phyloP scores from a whole-genome alignment of 1,140 invertebrate species.

The Leptopilina boulardi region DNA sequence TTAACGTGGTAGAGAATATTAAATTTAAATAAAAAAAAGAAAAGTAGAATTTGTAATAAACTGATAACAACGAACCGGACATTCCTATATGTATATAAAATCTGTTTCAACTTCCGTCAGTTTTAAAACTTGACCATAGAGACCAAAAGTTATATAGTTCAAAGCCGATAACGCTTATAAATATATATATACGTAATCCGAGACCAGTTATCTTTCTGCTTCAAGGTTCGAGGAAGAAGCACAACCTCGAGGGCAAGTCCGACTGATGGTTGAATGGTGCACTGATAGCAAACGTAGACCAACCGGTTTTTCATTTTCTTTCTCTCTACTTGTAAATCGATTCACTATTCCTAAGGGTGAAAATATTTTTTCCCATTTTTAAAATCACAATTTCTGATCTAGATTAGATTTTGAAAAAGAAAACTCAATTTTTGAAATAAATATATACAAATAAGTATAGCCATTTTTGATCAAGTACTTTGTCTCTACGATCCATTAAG shows the following conservation, averaged over 20 bases:
- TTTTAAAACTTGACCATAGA: neutral
- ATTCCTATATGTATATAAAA: neutral
- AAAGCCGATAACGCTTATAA: neutral
- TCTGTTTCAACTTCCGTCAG: neutral
- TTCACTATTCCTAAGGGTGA: neutral
- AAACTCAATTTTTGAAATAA: too few relatives aligned
- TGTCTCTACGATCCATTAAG: slow-evolving; percentile 6
- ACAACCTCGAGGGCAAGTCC: neutral
- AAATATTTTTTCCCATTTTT: neutral
- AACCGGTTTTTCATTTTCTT: slow-evolving; percentile 3
- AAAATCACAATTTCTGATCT: too few relatives aligned
- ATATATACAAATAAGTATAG: too few relatives aligned
- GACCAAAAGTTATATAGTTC: slow-evolving; percentile 7
- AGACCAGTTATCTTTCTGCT: neutral
- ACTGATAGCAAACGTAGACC: neutral
- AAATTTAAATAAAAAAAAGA: too few relatives aligned
- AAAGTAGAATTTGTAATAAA: too few relatives aligned
- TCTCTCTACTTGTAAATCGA: neutral
- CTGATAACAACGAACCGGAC: too few relatives aligned
- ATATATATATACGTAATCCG: neutral
- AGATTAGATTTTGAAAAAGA: too few relatives aligned
- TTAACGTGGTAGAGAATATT: neutral
- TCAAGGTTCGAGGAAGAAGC: neutral
- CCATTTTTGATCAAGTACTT: neutral
- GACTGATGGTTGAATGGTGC: slow-evolving; percentile 4